These are phyloP conservation scores for Benitochromis conjunctus DNA, from an alignment of 2,113 vertebrate genomes.

Conservation along the genomic window DNA sequence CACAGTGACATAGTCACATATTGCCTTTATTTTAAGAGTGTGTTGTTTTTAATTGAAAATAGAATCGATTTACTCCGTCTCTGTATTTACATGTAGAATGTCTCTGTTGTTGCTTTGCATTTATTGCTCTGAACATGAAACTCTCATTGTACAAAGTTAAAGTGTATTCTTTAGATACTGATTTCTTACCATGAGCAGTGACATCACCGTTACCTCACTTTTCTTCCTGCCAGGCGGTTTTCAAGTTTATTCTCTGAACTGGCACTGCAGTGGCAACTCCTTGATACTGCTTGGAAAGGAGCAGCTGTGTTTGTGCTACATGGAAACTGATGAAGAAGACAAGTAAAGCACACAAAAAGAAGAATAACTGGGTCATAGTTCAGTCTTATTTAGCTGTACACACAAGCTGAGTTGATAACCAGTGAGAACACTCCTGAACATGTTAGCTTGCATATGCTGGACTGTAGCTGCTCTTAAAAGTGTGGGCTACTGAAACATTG, in stretches of 20 bases:
- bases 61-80: not conserved
- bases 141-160: not conserved
- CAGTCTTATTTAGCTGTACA: not conserved
- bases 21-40: not conserved
- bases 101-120: not conserved
- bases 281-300: slow-evolving; percentile 87
- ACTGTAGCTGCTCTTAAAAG: not conserved
- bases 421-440: not conserved
- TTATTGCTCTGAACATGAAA: not conserved
- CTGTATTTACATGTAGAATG: not conserved
- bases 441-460: not conserved
- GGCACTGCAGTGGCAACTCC: slow-evolving; percentile 81
- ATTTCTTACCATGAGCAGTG: not conserved
- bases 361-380: not conserved
- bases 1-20: not conserved
- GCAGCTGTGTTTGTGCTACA: slow-evolving; percentile 88
- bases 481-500: not conserved
- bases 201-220: not conserved
- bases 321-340: slow-evolving; percentile 71
- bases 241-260: slow-evolving; percentile 81
- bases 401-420: not conserved
- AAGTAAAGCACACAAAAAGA: not conserved
- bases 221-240: slow-evolving; percentile 76
- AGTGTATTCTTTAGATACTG: not conserved
- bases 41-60: not conserved